Evolutionary conservation across 1,140 invertebrate species (phyloP).

Genomic region (Cotesia typhae): DNA sequence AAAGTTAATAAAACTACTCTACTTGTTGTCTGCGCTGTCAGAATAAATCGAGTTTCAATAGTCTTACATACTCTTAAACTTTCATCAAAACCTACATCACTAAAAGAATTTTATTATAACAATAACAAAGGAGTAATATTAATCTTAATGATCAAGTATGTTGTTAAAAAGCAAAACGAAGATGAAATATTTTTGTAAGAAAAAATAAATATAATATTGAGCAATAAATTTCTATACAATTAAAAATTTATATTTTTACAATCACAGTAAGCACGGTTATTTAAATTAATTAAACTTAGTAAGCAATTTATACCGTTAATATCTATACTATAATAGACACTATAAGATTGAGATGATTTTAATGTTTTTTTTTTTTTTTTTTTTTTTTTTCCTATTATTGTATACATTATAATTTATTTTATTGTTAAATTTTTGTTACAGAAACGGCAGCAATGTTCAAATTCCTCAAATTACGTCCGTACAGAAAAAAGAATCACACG

Average conservation of each 20-base stretch:
- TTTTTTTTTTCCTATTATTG: not conserved
- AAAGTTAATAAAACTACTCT: constrained; percentile 34
- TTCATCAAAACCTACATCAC: not conserved
- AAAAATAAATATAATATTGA: no score
- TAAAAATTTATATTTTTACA: no score
- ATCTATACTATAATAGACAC: no score
- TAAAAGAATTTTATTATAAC: constrained; percentile 7
- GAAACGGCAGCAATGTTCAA: constrained; percentile 56
- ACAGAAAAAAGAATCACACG: constrained; percentile 56
- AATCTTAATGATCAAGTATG: not conserved
- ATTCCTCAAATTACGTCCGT: constrained; percentile 43
- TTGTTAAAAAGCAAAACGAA: not conserved
- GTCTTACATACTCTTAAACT: constrained; percentile 17
- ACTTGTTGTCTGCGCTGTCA: constrained; percentile 13
- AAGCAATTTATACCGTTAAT: no score
- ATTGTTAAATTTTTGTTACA: constrained; percentile 44
- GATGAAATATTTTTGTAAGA: no score
- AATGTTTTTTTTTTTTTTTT: no score
- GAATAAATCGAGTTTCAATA: constrained; percentile 33
- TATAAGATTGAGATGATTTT: no score
- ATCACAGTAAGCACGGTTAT: no score
- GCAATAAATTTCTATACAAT: no score
- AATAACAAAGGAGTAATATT: constrained; percentile 6
- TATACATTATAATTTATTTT: no score
- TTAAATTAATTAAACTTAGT: no score